Evolutionary conservation across 2,113 vertebrate genomes (phyloP).

Genomic region (Manacus vitellinus): DNA sequence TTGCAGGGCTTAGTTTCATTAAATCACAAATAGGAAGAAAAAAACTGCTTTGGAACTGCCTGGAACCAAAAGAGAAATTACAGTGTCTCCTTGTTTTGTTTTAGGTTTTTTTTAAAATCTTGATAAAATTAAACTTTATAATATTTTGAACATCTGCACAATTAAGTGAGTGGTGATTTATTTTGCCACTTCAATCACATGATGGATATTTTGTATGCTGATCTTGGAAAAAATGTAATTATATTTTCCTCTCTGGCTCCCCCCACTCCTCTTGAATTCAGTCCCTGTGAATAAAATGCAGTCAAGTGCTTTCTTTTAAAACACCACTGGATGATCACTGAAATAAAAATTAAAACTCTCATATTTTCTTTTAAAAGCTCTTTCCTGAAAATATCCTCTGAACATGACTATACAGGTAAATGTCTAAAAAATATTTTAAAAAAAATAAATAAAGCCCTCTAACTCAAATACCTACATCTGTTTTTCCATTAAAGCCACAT

Average conservation of each 20-base stretch:
- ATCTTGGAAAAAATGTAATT: neutral
- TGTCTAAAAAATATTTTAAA: neutral
- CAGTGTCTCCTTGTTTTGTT: neutral
- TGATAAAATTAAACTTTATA: neutral
- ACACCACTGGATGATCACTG: neutral
- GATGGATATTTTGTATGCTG: neutral
- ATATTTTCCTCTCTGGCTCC: neutral
- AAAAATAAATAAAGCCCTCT: neutral
- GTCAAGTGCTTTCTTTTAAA: neutral
- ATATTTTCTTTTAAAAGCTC: neutral
- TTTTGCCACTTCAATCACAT: neutral
- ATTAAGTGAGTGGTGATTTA: neutral
- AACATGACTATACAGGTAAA: neutral
- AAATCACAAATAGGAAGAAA: neutral
- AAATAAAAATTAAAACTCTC: neutral
- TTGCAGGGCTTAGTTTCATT: neutral
- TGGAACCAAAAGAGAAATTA: neutral
- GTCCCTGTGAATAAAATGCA: neutral
- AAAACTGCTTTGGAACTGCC: neutral
- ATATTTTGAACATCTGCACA: neutral
- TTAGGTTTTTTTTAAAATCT: neutral
- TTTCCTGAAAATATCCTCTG: neutral
- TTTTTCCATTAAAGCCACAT: neutral
- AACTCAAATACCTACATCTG: neutral
- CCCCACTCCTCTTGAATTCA: neutral